phyloP scores from a whole-genome alignment of 2,797 vertebrate species.

The Sebastes nivosus region DNA sequence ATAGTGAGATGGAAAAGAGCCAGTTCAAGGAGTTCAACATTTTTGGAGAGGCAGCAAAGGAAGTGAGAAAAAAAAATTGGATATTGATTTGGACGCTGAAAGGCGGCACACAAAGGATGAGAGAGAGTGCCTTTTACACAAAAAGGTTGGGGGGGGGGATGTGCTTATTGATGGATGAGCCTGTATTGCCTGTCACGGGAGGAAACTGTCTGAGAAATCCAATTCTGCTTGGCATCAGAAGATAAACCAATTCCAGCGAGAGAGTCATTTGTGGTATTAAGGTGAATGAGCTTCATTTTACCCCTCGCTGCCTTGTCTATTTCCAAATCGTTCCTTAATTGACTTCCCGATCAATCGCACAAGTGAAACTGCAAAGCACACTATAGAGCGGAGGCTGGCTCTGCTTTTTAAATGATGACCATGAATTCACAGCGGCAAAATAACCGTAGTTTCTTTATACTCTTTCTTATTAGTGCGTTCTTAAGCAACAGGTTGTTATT shows the following conservation, averaged over 20 bases:
- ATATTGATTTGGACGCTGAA: constrained; percentile 57
- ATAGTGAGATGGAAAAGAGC: constrained; percentile 20
- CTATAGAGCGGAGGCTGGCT: neutral
- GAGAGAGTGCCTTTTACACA: constrained; percentile 35
- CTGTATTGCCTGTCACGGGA: constrained; percentile 44
- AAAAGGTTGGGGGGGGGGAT: neutral
- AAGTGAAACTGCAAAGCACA: neutral
- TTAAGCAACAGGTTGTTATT: constrained; percentile 3
- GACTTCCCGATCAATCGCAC: constrained; percentile 58
- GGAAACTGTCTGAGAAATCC: constrained; percentile 68
- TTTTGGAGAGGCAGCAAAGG: neutral
- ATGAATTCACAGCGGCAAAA: neutral
- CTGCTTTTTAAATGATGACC: constrained; percentile 7
- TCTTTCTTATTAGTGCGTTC: neutral
- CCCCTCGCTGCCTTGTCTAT: constrained; percentile 42
- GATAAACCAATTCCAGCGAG: constrained; percentile 57
- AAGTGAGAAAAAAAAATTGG: constrained; percentile 22
- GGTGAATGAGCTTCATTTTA: constrained; percentile 59
- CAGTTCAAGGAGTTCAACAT: constrained; percentile 23
- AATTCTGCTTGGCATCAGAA: constrained; percentile 62
- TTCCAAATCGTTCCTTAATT: constrained; percentile 65
- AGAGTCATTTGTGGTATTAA: constrained; percentile 59
- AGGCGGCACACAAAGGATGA: constrained; percentile 37
- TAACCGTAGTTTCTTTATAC: neutral
- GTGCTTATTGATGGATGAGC: constrained; percentile 56